A percentile compares a stretch with the other conserved stretches of the same genome.
Evolutionary conservation across 2,113 vertebrate genomes (phyloP).

Genomic region (Narcine bancroftii): DNA sequence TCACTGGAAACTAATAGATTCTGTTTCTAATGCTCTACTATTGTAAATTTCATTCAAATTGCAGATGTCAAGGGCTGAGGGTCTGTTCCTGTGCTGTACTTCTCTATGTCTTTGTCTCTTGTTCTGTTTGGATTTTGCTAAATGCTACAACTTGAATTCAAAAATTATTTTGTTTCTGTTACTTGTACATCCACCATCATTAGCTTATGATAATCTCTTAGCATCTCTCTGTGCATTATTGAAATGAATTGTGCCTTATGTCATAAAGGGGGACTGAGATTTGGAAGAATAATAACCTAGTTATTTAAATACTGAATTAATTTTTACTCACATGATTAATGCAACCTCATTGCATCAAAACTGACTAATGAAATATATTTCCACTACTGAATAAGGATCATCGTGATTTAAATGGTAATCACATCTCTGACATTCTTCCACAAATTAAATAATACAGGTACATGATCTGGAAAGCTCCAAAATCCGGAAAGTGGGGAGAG

Average conservation of each 20-base stretch:
- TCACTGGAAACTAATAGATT: background rate
- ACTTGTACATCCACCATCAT: background rate
- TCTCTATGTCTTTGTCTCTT: no score
- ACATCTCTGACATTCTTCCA: background rate
- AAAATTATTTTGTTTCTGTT: background rate
- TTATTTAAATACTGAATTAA: background rate
- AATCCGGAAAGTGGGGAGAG: no score
- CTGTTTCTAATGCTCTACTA: background rate
- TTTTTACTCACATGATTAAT: background rate
- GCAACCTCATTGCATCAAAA: background rate
- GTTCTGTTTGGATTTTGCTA: background rate
- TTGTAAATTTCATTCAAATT: no score
- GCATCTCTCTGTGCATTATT: background rate
- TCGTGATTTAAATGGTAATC: background rate
- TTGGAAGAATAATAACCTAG: background rate
- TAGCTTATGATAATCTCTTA: background rate
- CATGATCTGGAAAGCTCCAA: no score
- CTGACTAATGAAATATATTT: background rate
- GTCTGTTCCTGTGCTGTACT: no score
- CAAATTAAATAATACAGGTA: background rate
- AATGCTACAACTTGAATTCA: background rate
- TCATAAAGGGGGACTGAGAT: background rate
- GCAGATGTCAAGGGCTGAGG: no score
- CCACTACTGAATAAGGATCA: background rate
- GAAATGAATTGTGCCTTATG: background rate